Conservation (phyloP, 2,797 vertebrate genomes). For the Crenichthys baileyi region DNA sequence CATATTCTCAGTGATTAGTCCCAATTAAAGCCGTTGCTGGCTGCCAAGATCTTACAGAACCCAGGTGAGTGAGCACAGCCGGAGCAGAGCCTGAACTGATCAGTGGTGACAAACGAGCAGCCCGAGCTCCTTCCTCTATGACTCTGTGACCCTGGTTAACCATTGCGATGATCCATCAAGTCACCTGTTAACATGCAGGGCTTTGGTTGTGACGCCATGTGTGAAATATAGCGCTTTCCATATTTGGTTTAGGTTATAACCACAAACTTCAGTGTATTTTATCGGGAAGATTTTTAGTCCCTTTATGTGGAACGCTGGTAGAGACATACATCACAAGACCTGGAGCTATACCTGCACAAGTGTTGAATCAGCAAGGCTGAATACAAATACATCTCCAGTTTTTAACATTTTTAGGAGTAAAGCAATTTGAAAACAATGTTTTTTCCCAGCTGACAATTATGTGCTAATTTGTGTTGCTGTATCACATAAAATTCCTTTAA, state of each 20-base stretch:
- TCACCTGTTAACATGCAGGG: slow-evolving; percentile 45
- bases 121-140: slow-evolving; percentile 38
- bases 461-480: neutral
- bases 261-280: neutral
- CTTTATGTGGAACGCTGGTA: neutral
- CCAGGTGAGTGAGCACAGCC: slow-evolving; percentile 60
- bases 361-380: neutral
- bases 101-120: slow-evolving; percentile 41
- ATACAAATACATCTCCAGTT: neutral
- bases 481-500: neutral
- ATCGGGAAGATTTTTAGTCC: neutral
- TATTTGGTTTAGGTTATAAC: neutral
- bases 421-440: too few species aligned
- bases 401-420: neutral
- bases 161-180: slow-evolving; percentile 25
- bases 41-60: slow-evolving; percentile 50
- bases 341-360: neutral
- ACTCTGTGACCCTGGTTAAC: slow-evolving; percentile 58
- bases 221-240: slow-evolving; percentile 43
- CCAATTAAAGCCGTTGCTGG: slow-evolving; percentile 61
- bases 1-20: slow-evolving; percentile 33
- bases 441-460: neutral
- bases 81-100: slow-evolving; percentile 47
- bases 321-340: neutral
- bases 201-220: slow-evolving; percentile 32